Evolutionary conservation across 2,113 vertebrate genomes (phyloP).

Genomic region (Jacana jacana): DNA sequence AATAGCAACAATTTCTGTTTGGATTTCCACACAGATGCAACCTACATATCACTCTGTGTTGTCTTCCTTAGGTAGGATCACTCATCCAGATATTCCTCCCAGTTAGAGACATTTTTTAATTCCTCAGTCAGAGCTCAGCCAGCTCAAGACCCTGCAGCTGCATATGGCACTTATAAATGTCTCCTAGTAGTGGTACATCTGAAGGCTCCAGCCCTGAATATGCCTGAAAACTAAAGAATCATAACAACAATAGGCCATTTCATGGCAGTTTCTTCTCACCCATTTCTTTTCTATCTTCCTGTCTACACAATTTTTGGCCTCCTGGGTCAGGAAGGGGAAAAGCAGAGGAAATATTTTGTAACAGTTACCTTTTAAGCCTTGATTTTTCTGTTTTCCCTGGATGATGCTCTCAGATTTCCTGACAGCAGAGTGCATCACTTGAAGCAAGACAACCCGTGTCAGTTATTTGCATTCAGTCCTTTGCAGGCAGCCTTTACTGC

Average conservation of each 20-base stretch:
- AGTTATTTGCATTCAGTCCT: background rate
- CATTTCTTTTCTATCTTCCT: background rate
- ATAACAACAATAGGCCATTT: background rate
- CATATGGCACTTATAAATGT: background rate
- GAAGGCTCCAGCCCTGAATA: background rate
- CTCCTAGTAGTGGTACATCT: background rate
- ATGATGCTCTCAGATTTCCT: background rate
- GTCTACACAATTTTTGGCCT: background rate
- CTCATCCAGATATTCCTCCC: background rate
- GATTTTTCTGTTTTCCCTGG: background rate
- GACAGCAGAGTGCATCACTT: background rate
- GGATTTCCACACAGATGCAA: background rate
- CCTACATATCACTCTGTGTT: background rate
- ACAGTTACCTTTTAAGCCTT: background rate
- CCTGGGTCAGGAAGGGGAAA: background rate
- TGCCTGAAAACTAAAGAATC: background rate
- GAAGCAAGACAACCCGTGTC: background rate
- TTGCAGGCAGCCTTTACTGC: background rate
- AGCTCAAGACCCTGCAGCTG: background rate
- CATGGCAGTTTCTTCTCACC: background rate
- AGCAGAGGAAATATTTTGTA: background rate
- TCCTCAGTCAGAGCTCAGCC: background rate
- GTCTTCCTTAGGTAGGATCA: background rate
- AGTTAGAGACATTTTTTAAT: background rate
- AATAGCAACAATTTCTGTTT: background rate